These are phyloP conservation scores for Drosophila bifasciata DNA, from an alignment of 1,140 invertebrate species.

Conservation along the genomic window DNA sequence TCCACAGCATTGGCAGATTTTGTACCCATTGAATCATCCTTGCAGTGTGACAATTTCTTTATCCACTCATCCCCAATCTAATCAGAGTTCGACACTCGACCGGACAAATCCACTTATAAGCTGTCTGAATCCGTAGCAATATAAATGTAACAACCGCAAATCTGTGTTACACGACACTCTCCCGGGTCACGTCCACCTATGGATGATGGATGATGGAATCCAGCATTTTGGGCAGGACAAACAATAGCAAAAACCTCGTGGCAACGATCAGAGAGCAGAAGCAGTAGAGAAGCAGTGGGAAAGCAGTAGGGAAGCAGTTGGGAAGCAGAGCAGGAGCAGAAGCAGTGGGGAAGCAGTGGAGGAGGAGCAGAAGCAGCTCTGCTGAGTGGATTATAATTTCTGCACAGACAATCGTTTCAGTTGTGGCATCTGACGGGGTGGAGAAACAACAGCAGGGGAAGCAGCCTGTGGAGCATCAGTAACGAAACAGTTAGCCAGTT, in stretches of 20 bases:
- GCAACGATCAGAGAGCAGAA: background rate
- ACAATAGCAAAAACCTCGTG: constrained; percentile 14
- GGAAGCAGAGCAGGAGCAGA: background rate
- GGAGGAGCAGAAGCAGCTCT: background rate
- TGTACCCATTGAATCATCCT: background rate
- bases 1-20: background rate
- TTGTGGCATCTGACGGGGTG: background rate
- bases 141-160: constrained; percentile 58
- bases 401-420: constrained; percentile 17
- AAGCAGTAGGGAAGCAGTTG: no score
- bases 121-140: constrained; percentile 41
- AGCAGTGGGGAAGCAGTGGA: no score
- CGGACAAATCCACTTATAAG: constrained; percentile 38
- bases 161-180: constrained; percentile 50
- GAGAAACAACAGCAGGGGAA: background rate
- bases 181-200: constrained; percentile 25
- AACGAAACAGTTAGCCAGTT: constrained; percentile 70
- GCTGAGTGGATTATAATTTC: constrained; percentile 43
- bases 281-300: no score
- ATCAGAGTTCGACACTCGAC: constrained; percentile 16
- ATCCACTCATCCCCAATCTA: constrained; percentile 33
- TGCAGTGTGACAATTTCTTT: constrained; percentile 25
- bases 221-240: constrained; percentile 26
- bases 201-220: constrained; percentile 33
- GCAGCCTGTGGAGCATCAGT: constrained; percentile 24